Conservation (phyloP, 1,140 invertebrate species). For the Zaprionus camerounensis region DNA sequence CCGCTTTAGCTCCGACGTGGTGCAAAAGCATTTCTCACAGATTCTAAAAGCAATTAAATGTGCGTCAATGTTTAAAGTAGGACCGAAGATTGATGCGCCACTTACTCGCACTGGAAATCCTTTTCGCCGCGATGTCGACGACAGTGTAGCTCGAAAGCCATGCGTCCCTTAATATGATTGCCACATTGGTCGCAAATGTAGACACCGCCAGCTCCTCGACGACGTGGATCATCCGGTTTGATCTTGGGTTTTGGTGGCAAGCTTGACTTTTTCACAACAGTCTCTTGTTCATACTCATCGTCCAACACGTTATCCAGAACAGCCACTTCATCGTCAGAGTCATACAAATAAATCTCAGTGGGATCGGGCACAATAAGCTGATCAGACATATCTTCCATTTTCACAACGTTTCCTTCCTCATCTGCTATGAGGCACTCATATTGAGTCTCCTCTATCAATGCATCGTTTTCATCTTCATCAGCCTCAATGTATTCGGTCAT, state of each 20-base stretch:
- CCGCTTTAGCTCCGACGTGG: conserved; percentile 73
- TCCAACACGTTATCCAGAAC: conserved; percentile 69
- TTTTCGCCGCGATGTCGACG: conserved; percentile 74
- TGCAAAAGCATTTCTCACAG: conserved; percentile 76
- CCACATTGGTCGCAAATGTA: conserved; percentile 75
- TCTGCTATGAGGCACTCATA: conserved; percentile 63
- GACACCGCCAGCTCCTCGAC: conserved; percentile 62
- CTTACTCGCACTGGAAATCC: conserved; percentile 75
- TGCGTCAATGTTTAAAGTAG: not conserved
- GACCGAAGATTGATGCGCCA: not conserved
- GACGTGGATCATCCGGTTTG: conserved; percentile 57
- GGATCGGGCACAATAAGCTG: conserved; percentile 57
- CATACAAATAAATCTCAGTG: conserved; percentile 61
- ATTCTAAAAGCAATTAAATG: conserved; percentile 44
- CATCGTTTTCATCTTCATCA: conserved; percentile 53
- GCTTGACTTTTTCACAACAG: conserved; percentile 65
- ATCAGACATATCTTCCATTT: conserved; percentile 47
- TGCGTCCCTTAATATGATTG: conserved; percentile 70
- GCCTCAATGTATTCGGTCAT: conserved; percentile 46
- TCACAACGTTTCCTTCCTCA: conserved; percentile 55
- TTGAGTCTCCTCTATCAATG: conserved; percentile 58
- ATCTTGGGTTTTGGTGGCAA: conserved; percentile 64
- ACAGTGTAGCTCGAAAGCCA: conserved; percentile 72
- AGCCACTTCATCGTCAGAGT: conserved; percentile 70
- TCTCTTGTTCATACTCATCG: conserved; percentile 69